Evolutionary conservation across 2,113 vertebrate genomes (phyloP).

Genomic region (Neogobius melanostomus): DNA sequence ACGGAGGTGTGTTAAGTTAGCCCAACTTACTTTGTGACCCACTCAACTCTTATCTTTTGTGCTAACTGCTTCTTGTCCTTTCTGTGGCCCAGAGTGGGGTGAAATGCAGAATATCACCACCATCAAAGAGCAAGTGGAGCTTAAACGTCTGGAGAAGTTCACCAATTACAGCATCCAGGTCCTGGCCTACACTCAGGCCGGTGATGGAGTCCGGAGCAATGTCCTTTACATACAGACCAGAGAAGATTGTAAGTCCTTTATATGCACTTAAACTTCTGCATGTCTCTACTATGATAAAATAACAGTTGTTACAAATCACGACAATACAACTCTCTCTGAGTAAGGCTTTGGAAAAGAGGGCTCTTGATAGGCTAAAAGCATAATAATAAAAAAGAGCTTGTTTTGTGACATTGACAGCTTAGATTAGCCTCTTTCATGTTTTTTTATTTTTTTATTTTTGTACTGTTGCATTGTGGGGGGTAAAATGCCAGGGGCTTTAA

Average conservation of each 20-base stretch:
- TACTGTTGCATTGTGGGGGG: constrained; percentile 52
- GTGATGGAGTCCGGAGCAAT: constrained; percentile 89
- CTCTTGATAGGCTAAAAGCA: not conserved
- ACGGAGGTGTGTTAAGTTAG: constrained; percentile 60
- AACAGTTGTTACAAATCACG: not conserved
- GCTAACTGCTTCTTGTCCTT: constrained; percentile 5
- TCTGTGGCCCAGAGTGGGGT: constrained; percentile 85
- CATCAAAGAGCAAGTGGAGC: constrained; percentile 89
- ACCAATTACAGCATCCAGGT: constrained; percentile 99
- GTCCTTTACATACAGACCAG: constrained; percentile 94
- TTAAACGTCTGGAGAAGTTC: constrained; percentile 94
- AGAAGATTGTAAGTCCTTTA: constrained; percentile 86
- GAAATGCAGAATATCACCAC: constrained; percentile 99
- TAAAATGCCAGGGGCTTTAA: constrained; percentile 57
- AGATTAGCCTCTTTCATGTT: constrained; percentile 18
- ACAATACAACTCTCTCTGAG: not conserved
- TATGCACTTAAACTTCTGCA: not conserved
- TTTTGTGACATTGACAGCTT: not conserved
- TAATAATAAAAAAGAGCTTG: too few species aligned
- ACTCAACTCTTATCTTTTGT: not conserved
- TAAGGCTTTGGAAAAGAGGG: too few species aligned
- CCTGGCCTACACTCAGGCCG: constrained; percentile 94
- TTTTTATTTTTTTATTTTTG: constrained; percentile 30
- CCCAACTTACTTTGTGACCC: not conserved
- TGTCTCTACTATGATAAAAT: not conserved